These are phyloP conservation scores for Tragelaphus eurycerus DNA, from an alignment of 2,797 vertebrate genomes.

Conservation along the genomic window DNA sequence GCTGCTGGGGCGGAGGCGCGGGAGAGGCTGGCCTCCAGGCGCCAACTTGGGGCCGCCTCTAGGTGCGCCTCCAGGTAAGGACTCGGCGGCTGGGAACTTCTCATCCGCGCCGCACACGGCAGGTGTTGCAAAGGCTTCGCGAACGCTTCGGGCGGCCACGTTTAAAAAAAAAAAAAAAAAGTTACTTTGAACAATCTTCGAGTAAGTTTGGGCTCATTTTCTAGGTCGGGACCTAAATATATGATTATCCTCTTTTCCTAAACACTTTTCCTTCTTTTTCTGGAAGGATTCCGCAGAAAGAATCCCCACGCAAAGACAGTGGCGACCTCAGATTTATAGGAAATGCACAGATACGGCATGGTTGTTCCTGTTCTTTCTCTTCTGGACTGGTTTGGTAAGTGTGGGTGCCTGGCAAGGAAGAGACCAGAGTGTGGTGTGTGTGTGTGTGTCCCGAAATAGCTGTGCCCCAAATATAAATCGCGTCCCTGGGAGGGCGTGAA, in stretches of 20 bases:
- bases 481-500: background rate
- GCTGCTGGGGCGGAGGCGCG: background rate
- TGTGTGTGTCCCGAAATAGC: background rate
- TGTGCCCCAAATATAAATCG: background rate
- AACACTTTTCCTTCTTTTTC: background rate
- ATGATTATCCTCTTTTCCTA: background rate
- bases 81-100: background rate
- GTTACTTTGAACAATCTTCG: background rate
- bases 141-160: background rate
- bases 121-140: background rate
- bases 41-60: background rate
- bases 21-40: background rate
- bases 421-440: background rate
- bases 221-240: background rate
- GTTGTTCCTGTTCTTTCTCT: conserved; percentile 84
- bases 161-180: background rate
- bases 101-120: background rate
- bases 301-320: conserved; percentile 67
- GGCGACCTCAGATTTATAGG: conserved; percentile 82
- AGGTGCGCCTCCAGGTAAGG: background rate
- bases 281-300: conserved; percentile 72
- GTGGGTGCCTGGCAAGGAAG: background rate
- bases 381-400: conserved; percentile 86
- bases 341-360: conserved; percentile 83
- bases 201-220: background rate